A percentile compares a stretch with the other conserved stretches of the same genome.
These are phyloP conservation scores for Manis javanica DNA, from an alignment of 2,797 vertebrate genomes.

Conservation along the genomic window DNA sequence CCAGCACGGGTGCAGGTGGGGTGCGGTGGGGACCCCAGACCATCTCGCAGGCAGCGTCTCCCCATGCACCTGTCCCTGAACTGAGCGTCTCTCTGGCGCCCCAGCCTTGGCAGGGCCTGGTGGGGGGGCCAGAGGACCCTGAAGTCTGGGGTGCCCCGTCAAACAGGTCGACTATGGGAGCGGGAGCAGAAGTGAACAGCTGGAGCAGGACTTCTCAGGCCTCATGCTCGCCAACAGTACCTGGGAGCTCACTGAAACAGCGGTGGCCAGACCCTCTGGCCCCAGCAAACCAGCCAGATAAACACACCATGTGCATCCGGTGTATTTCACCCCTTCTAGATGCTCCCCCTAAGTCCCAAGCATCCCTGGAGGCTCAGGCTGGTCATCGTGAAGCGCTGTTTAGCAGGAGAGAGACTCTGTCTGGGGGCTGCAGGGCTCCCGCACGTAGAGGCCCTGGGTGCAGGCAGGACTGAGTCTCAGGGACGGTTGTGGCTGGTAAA, in stretches of 20 bases:
- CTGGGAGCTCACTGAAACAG: not conserved
- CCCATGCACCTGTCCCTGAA: no score
- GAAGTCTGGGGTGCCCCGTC: no score
- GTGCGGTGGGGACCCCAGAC: not conserved
- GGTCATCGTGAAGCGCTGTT: fast-evolving
- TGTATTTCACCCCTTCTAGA: no score
- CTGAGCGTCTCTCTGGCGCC: fast-evolving
- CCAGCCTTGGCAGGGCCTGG: not conserved
- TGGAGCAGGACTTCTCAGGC: not conserved
- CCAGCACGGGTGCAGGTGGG: fast-evolving
- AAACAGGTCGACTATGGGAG: fast-evolving
- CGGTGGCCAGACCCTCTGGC: fast-evolving
- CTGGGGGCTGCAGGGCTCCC: not conserved
- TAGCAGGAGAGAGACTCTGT: not conserved
- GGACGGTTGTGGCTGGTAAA: fast-evolving
- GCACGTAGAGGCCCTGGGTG: not conserved
- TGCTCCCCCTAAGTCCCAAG: no score
- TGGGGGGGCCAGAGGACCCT: not conserved
- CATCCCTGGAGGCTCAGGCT: not conserved
- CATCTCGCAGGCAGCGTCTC: no score
- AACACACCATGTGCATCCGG: fast-evolving
- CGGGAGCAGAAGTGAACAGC: not conserved
- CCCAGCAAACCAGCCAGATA: not conserved
- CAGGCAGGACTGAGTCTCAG: not conserved
- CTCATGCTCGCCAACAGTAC: fast-evolving